phyloP scores from a whole-genome alignment of 1,140 invertebrate genomes.

The Calosoma granatense region DNA sequence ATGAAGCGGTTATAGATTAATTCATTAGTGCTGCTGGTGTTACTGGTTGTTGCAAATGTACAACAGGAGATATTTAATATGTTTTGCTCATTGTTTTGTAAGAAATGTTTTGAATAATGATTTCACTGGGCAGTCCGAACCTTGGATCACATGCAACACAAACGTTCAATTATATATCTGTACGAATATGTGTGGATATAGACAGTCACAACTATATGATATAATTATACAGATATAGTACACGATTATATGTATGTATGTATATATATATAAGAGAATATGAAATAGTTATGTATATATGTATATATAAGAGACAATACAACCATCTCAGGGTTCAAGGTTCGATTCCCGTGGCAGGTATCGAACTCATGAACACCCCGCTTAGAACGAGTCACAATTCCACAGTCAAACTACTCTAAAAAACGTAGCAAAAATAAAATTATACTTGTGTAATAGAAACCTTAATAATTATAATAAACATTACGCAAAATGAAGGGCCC shows the following conservation, averaged over 20 bases:
- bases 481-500: too few species aligned
- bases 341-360: background rate
- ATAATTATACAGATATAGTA: slow-evolving; percentile 7
- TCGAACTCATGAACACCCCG: background rate
- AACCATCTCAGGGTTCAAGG: too few species aligned
- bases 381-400: background rate
- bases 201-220: background rate
- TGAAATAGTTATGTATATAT: background rate
- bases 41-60: too few species aligned
- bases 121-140: slow-evolving; percentile 6
- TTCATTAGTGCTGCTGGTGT: too few species aligned
- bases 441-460: background rate
- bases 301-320: background rate
- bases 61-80: too few species aligned
- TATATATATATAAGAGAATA: background rate
- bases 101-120: too few species aligned
- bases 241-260: background rate
- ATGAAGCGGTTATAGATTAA: too few species aligned
- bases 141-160: slow-evolving; percentile 1
- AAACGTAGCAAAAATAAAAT: background rate
- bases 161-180: background rate
- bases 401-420: background rate
- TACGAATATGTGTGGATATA: background rate
- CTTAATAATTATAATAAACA: too few species aligned
- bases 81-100: too few species aligned